phyloP scores from a whole-genome alignment of 2,113 vertebrate species.

The Myotis davidii region DNA sequence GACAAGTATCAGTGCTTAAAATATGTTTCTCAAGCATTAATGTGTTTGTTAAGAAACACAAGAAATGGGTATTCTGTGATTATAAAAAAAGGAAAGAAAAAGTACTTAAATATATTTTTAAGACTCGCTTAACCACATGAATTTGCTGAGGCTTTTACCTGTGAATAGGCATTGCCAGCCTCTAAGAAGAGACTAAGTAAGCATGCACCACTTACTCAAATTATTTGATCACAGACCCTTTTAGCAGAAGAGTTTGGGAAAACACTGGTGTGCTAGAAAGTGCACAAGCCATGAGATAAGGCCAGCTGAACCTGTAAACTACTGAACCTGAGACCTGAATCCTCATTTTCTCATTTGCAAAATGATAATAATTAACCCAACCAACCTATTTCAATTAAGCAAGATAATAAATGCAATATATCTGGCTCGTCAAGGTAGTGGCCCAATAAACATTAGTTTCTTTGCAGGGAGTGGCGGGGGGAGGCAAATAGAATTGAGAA shows the following conservation, averaged over 20 bases:
- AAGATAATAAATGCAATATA: background rate
- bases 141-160: background rate
- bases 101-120: background rate
- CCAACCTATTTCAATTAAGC: background rate
- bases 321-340: background rate
- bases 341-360: conserved; percentile 2
- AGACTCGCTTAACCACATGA: background rate
- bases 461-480: accelerated
- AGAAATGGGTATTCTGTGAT: background rate
- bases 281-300: background rate
- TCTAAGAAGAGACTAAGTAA: background rate
- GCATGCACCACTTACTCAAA: background rate
- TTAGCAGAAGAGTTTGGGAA: background rate
- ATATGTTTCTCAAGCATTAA: background rate
- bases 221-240: background rate
- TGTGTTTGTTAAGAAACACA: background rate
- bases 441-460: background rate
- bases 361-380: background rate
- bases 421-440: background rate
- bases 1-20: background rate
- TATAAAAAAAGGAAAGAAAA: background rate
- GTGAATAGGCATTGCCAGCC: background rate
- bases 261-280: background rate
- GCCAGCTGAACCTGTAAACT: background rate
- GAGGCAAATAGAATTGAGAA: background rate